Conservation (phyloP, 2,113 vertebrate genomes). For the Chaetura pelagica region DNA sequence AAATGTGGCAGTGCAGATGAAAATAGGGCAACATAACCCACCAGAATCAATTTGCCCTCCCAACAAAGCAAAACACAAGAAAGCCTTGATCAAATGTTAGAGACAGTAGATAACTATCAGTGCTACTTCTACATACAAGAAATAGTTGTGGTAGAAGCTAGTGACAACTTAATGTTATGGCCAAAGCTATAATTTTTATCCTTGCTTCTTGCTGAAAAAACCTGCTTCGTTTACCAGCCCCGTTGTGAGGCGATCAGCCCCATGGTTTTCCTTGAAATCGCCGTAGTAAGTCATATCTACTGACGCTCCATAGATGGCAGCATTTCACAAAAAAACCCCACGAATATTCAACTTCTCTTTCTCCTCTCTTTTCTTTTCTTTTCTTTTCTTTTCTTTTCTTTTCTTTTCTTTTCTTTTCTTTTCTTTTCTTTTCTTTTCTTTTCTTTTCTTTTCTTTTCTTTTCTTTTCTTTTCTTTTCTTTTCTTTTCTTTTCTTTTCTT, state of each 20-base stretch:
- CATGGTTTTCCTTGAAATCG: neutral
- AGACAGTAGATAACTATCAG: neutral
- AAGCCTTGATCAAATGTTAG: neutral
- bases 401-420: no score
- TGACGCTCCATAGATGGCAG: constrained; percentile 90
- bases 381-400: no score
- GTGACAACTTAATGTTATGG: neutral
- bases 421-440: neutral
- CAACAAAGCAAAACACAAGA: neutral
- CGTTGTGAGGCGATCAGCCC: neutral
- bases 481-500: no score
- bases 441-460: no score
- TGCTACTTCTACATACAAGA: neutral
- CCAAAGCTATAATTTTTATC: constrained; percentile 32
- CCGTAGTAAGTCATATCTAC: neutral
- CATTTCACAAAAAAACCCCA: constrained; percentile 87
- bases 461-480: no score
- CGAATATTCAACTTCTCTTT: rapidly evolving
- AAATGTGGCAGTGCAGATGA: neutral
- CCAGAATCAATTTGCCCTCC: neutral
- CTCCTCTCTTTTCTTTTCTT: rapidly evolving
- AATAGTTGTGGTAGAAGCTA: neutral
- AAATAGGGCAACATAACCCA: neutral
- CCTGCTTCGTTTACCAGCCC: neutral
- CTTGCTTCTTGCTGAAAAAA: constrained; percentile 20